Percentiles rank a stretch among this genome's conserved stretches.
These are phyloP conservation scores for Timema podura DNA, from an alignment of 2,888 invertebrate species.

Conservation along the genomic window DNA sequence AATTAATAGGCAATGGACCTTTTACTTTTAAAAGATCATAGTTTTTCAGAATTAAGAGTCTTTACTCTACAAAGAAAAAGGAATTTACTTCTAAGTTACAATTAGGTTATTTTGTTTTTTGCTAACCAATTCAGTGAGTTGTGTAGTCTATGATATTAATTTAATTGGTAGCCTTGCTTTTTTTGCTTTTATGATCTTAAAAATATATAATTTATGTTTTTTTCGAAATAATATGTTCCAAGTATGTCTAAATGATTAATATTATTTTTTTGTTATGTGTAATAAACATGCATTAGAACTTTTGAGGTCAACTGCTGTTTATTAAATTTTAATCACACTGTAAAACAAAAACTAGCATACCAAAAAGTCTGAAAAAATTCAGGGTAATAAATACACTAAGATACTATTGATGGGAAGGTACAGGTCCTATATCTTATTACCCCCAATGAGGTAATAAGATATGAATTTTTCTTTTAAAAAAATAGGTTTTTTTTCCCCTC, in stretches of 20 bases:
- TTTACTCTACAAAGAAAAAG: too few relatives aligned
- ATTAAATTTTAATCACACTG: neutral
- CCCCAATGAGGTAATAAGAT: too few relatives aligned
- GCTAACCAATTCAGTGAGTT: neutral
- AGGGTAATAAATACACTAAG: neutral
- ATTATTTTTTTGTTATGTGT: neutral
- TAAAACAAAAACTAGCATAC: neutral
- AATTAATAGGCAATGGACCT: too few relatives aligned
- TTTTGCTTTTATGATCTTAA: too few relatives aligned
- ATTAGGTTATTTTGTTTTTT: neutral
- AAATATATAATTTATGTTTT: too few relatives aligned
- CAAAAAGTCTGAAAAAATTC: slow-evolving; percentile 2
- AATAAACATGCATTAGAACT: neutral
- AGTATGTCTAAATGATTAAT: neutral
- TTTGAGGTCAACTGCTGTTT: neutral
- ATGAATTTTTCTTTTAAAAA: too few relatives aligned
- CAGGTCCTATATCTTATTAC: neutral
- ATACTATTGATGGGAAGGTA: too few relatives aligned
- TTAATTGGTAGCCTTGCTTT: neutral
- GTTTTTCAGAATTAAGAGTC: too few relatives aligned
- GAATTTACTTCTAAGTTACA: neutral
- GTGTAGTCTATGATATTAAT: too few relatives aligned
- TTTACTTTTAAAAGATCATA: too few relatives aligned
- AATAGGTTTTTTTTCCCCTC: too few relatives aligned
- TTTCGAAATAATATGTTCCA: too few relatives aligned